phyloP scores from a whole-genome alignment of 2,113 vertebrate genomes.

The Centropus unirufus region DNA sequence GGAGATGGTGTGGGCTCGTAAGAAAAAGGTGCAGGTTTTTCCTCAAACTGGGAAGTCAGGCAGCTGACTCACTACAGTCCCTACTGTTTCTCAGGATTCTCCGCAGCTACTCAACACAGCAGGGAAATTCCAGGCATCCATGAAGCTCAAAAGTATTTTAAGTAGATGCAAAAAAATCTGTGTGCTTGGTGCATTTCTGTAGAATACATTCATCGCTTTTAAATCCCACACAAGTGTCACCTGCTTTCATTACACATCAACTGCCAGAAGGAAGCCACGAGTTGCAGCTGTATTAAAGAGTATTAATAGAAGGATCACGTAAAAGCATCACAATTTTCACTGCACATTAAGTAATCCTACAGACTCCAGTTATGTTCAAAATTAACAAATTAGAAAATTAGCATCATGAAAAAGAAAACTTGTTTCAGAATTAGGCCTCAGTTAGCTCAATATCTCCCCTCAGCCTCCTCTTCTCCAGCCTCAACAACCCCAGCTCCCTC shows the following conservation, averaged over 20 bases:
- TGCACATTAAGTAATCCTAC: neutral
- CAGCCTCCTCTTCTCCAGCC: too few species aligned
- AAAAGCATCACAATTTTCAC: neutral
- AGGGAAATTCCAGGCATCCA: neutral
- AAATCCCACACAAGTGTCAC: neutral
- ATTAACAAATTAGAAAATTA: neutral
- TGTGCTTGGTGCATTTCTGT: neutral
- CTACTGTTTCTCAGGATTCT: neutral
- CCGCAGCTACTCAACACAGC: neutral
- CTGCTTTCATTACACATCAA: neutral
- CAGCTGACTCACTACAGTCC: neutral
- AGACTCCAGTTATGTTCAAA: neutral
- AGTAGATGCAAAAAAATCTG: neutral
- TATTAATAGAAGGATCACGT: neutral
- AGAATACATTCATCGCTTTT: neutral
- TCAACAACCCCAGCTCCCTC: too few species aligned
- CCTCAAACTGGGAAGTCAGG: neutral
- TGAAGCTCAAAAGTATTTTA: neutral
- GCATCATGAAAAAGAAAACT: neutral
- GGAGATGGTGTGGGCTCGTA: fast-evolving
- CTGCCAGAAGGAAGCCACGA: neutral
- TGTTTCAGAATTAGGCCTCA: too few species aligned
- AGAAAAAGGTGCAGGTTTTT: neutral
- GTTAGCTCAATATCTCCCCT: too few species aligned
- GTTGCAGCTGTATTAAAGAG: neutral